A percentile compares a stretch with the other conserved stretches of the same genome.
phyloP scores from a whole-genome alignment of 1,140 invertebrate genomes.

The Helicoverpa zea region DNA sequence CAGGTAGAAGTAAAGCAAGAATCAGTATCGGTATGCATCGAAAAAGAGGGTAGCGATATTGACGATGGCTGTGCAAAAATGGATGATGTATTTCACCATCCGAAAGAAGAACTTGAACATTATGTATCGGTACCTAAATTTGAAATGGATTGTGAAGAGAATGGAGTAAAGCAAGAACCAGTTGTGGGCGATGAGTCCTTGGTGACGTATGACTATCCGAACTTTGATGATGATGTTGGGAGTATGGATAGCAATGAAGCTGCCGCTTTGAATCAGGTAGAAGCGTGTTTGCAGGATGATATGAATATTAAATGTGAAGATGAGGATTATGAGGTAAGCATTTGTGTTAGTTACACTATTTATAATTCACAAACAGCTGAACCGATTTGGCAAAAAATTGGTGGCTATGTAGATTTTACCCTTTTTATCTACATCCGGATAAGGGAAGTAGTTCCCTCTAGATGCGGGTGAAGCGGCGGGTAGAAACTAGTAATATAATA shows the following conservation, averaged over 20 bases:
- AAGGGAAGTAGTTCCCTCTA: no score
- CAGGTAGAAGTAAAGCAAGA: conserved; percentile 71
- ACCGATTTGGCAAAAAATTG: no score
- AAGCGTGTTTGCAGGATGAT: conserved; percentile 77
- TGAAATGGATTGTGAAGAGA: conserved; percentile 46
- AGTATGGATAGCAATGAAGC: conserved; percentile 78
- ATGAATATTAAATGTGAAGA: conserved; percentile 69
- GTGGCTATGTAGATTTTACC: no score
- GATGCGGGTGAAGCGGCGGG: no score
- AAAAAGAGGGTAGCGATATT: conserved; percentile 48
- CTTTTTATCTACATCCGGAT: no score
- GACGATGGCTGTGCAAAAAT: conserved; percentile 26
- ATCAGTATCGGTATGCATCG: conserved; percentile 49
- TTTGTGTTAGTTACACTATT: not conserved
- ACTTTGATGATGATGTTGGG: conserved; percentile 65
- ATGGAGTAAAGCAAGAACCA: conserved; percentile 57
- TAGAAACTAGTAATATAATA: no score
- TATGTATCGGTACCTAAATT: conserved; percentile 40
- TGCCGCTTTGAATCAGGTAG: conserved; percentile 74
- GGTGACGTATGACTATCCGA: conserved; percentile 70
- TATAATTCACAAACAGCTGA: not conserved
- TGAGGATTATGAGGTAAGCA: conserved; percentile 62
- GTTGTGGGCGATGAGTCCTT: conserved; percentile 57
- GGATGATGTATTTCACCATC: not conserved
- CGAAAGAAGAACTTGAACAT: not conserved